Evolutionary conservation across 2,888 invertebrate species (phyloP).

Genomic region (Thereva unica): DNA sequence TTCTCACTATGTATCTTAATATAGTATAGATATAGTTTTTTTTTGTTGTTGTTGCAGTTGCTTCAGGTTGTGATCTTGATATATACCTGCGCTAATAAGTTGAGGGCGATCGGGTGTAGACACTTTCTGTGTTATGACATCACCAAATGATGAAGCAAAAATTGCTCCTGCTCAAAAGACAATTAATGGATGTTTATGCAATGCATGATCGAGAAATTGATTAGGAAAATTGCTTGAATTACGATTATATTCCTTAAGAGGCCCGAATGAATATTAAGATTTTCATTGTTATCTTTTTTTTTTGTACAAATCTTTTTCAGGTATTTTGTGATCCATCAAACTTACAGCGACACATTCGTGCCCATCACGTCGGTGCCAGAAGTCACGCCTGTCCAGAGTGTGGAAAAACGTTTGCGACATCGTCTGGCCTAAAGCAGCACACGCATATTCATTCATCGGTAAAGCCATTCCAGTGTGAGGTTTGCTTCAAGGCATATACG

Average conservation of each 20-base stretch:
- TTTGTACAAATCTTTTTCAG: slow-evolving; percentile 62
- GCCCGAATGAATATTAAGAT: neutral
- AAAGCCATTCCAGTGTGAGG: slow-evolving; percentile 96
- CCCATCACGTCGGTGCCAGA: slow-evolving; percentile 92
- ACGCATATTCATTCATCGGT: slow-evolving; percentile 98
- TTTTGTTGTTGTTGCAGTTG: neutral
- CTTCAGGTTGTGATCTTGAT: neutral
- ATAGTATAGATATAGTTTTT: neutral
- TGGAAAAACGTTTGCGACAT: slow-evolving; percentile 97
- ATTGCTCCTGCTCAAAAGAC: slow-evolving; percentile 11
- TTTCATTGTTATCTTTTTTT: slow-evolving; percentile 16
- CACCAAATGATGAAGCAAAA: slow-evolving; percentile 15
- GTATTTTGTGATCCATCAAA: slow-evolving; percentile 96
- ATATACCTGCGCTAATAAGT: neutral
- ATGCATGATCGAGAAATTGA: slow-evolving; percentile 20
- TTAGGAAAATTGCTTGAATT: slow-evolving; percentile 23
- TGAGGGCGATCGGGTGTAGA: slow-evolving; percentile 16
- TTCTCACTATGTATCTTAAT: neutral
- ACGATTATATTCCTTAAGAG: slow-evolving; percentile 2
- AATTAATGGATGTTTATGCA: slow-evolving; percentile 22
- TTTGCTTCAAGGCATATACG: slow-evolving; percentile 97
- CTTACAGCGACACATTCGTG: slow-evolving; percentile 94
- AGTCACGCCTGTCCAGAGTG: slow-evolving; percentile 98
- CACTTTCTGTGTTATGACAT: slow-evolving; percentile 26
- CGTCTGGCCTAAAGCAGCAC: slow-evolving; percentile 97